Percentiles rank a stretch among this genome's conserved stretches.
phyloP scores from a whole-genome alignment of 2,797 vertebrate genomes.

The Lutjanus argentimaculatus region DNA sequence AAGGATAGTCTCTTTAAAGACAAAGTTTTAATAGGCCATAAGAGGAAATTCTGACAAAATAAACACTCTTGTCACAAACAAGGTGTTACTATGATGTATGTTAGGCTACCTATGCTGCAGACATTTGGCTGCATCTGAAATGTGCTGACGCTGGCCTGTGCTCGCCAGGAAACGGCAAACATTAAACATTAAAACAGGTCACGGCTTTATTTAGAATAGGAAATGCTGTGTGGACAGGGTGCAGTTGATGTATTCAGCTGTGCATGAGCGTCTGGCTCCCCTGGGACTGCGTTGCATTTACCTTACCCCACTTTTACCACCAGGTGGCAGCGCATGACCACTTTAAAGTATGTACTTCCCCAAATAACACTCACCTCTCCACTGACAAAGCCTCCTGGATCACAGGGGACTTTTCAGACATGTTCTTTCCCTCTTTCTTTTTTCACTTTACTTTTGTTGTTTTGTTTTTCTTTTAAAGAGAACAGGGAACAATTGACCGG shows the following conservation, averaged over 20 bases:
- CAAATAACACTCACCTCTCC: not conserved
- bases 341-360: not conserved
- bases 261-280: not conserved
- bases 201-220: conserved; percentile 59
- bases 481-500: no score
- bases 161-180: conserved; percentile 4
- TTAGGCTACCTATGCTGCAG: not conserved
- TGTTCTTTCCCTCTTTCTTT: no score
- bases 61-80: not conserved
- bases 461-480: no score
- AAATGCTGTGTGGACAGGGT: conserved; percentile 58
- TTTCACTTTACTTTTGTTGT: no score
- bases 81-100: not conserved
- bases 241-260: conserved; percentile 33
- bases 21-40: not conserved
- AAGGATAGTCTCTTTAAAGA: not conserved
- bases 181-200: conserved; percentile 63
- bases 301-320: conserved; percentile 72
- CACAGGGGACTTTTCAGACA: not conserved
- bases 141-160: conserved; percentile 12
- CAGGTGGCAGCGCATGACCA: conserved; percentile 78
- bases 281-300: not conserved
- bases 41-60: not conserved
- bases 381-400: not conserved
- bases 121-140: not conserved